Conservation (phyloP, 2,113 vertebrate species). For the Etheostoma cragini region DNA sequence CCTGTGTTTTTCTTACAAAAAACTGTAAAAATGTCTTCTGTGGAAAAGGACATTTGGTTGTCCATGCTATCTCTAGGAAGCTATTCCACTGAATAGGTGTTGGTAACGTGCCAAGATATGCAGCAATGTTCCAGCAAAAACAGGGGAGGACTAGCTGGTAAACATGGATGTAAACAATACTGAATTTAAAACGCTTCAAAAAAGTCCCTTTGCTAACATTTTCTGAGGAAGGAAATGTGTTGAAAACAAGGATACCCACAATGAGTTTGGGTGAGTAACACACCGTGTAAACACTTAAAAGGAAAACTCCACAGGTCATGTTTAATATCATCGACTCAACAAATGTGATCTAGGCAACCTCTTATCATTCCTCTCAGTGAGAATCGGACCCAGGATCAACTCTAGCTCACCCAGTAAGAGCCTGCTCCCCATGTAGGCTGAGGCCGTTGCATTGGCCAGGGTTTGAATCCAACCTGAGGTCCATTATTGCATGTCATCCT, state of each 20-base stretch:
- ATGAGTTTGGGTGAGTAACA: background rate
- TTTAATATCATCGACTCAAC: background rate
- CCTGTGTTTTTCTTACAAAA: too few relatives aligned
- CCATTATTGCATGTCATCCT: too few relatives aligned
- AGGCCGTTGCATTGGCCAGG: too few relatives aligned
- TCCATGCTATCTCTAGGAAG: too few relatives aligned
- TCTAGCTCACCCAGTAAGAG: too few relatives aligned
- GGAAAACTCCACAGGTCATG: background rate
- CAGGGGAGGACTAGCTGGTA: background rate
- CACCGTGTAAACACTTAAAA: background rate
- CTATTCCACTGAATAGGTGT: background rate
- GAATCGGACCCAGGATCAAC: background rate
- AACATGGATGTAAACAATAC: background rate
- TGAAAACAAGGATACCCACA: too few relatives aligned
- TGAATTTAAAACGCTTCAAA: background rate
- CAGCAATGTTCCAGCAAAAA: background rate
- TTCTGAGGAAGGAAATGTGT: background rate
- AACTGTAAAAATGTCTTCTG: too few relatives aligned
- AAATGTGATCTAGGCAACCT: background rate
- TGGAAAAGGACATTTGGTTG: too few relatives aligned
- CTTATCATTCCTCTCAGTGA: background rate
- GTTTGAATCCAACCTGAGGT: too few relatives aligned
- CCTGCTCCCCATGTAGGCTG: too few relatives aligned
- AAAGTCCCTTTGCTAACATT: background rate
- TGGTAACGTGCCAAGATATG: background rate